phyloP scores from a whole-genome alignment of 2,113 vertebrate species.

The Atlantisia rogersi region DNA sequence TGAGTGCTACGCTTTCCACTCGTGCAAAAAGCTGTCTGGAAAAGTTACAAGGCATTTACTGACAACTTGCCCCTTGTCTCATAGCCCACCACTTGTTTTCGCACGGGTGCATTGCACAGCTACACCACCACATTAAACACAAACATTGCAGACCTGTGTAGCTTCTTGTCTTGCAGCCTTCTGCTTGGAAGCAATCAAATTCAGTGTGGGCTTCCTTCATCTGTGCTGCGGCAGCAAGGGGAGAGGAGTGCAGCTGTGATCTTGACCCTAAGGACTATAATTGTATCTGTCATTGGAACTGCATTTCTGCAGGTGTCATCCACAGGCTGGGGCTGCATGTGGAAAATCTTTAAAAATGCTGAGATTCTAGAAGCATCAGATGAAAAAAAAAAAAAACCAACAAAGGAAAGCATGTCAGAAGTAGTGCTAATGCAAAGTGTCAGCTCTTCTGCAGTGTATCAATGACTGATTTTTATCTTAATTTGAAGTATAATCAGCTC shows the following conservation, averaged over 20 bases:
- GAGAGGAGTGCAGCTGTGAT: neutral
- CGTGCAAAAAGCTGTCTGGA: neutral
- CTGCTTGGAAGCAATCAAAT: neutral
- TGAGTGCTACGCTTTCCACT: no score
- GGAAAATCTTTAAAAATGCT: neutral
- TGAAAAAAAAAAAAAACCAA: neutral
- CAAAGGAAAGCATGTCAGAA: neutral
- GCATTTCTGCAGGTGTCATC: neutral
- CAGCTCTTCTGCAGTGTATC: neutral
- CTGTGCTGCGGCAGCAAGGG: neutral
- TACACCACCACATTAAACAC: neutral
- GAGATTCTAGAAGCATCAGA: neutral
- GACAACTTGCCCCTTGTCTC: neutral
- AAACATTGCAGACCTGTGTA: neutral
- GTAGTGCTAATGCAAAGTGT: neutral
- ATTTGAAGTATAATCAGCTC: neutral
- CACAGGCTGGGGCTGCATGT: fast-evolving
- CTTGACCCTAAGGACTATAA: neutral
- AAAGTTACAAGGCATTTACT: neutral
- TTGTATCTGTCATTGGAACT: neutral
- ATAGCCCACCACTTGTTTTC: neutral
- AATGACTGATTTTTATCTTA: neutral
- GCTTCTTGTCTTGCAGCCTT: fast-evolving
- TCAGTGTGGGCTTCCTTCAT: neutral
- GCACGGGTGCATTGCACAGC: neutral